Evolutionary conservation across 1,140 invertebrate species (phyloP).

Genomic region (Brachionus sp.): DNA sequence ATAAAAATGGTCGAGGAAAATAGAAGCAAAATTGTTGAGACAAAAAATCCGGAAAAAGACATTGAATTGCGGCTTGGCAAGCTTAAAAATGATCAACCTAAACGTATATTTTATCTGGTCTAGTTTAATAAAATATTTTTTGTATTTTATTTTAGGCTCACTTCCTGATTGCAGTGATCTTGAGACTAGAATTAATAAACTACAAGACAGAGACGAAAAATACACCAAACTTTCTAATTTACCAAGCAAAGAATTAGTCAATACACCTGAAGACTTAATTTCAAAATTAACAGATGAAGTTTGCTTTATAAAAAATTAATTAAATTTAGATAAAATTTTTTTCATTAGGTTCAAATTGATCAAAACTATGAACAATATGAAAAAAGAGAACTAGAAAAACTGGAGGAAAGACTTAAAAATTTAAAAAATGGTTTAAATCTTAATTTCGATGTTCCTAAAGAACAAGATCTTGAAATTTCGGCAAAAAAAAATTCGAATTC

Average conservation of each 20-base stretch:
- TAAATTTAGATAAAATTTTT: background rate
- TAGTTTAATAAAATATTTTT: background rate
- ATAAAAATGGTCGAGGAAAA: constrained; percentile 48
- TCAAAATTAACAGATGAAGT: constrained; percentile 21
- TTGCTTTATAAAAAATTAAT: background rate
- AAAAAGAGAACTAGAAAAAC: constrained; percentile 25
- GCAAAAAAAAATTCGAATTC: background rate
- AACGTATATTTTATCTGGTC: background rate
- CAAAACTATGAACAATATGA: constrained; percentile 34
- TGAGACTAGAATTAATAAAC: background rate
- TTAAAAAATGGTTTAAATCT: background rate
- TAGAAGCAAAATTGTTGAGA: background rate
- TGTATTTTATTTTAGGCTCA: background rate
- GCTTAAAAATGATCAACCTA: background rate
- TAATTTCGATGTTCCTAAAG: background rate
- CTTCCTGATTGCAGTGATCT: background rate
- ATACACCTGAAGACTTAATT: constrained; percentile 33
- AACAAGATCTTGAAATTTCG: background rate
- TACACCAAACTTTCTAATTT: constrained; percentile 24
- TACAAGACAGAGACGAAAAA: background rate
- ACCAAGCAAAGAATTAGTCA: background rate
- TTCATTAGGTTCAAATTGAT: background rate
- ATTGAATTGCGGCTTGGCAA: background rate
- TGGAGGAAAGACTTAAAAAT: background rate
- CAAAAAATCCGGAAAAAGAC: background rate